These are phyloP conservation scores for Watersipora subatra DNA, from an alignment of 1,140 invertebrate genomes.

Conservation along the genomic window DNA sequence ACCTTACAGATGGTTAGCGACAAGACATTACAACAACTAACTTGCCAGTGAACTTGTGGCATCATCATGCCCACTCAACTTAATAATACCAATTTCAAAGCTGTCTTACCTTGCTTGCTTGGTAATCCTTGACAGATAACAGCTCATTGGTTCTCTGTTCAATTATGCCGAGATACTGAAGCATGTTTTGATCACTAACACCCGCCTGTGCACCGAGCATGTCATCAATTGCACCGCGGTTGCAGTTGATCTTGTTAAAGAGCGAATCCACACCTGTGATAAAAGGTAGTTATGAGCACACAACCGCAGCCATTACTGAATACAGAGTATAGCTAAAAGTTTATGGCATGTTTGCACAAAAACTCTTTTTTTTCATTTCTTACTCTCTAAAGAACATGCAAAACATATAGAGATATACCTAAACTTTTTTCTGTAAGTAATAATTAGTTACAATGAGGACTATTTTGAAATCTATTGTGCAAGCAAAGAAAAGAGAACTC, in stretches of 20 bases:
- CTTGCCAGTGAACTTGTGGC: too few species aligned
- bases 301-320: background rate
- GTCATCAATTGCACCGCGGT: conserved; percentile 34
- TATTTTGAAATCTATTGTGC: too few species aligned
- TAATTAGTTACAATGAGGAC: too few species aligned
- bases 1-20: too few species aligned
- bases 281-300: conserved; percentile 7
- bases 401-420: too few species aligned
- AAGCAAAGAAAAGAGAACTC: too few species aligned
- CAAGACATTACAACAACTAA: too few species aligned
- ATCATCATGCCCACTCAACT: too few species aligned
- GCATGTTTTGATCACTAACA: conserved; percentile 37
- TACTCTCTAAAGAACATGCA: too few species aligned
- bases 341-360: background rate
- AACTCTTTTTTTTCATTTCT: background rate
- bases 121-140: conserved; percentile 29
- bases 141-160: conserved; percentile 40
- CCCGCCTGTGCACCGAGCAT: conserved; percentile 35
- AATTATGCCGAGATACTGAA: conserved; percentile 39
- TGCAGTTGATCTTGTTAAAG: conserved; percentile 39
- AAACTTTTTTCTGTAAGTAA: too few species aligned
- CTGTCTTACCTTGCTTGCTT: conserved; percentile 27
- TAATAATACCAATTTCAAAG: too few species aligned
- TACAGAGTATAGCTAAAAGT: background rate
- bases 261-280: conserved; percentile 34